These are phyloP conservation scores for Daphoenositta chrysoptera DNA, from an alignment of 2,113 vertebrate genomes.

Conservation along the genomic window DNA sequence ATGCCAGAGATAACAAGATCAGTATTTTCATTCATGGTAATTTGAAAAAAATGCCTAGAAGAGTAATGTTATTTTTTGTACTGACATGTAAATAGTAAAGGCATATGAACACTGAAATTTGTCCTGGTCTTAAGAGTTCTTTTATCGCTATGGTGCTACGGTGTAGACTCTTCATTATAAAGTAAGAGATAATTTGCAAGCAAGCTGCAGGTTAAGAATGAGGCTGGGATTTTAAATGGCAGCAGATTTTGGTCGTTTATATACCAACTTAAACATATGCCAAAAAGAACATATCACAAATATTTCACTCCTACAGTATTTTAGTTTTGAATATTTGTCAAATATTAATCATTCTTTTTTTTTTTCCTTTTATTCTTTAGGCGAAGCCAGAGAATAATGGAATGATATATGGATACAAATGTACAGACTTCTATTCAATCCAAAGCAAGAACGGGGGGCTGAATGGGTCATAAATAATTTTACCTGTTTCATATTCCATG, in stretches of 20 bases:
- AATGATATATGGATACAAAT: slow-evolving; percentile 50
- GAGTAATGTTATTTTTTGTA: background rate
- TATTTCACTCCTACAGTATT: background rate
- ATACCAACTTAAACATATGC: background rate
- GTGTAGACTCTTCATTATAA: background rate
- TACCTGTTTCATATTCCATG: slow-evolving; percentile 63
- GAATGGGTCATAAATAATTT: slow-evolving; percentile 65
- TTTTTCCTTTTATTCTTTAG: background rate
- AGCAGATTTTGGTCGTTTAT: background rate
- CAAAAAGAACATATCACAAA: background rate
- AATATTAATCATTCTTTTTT: background rate
- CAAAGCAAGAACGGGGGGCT: slow-evolving; percentile 8
- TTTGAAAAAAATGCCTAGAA: background rate
- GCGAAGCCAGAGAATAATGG: background rate
- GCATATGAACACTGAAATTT: background rate
- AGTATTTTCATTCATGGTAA: background rate
- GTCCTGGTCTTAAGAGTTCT: background rate
- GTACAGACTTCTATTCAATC: slow-evolving; percentile 15
- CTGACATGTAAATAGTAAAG: background rate
- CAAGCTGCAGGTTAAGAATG: background rate
- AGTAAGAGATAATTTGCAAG: background rate
- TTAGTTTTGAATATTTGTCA: background rate
- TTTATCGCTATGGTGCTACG: background rate
- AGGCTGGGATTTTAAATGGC: background rate
- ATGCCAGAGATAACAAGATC: background rate